Conservation (phyloP, 2,888 invertebrate genomes). For the Caenorhabditis auriculariae region DNA sequence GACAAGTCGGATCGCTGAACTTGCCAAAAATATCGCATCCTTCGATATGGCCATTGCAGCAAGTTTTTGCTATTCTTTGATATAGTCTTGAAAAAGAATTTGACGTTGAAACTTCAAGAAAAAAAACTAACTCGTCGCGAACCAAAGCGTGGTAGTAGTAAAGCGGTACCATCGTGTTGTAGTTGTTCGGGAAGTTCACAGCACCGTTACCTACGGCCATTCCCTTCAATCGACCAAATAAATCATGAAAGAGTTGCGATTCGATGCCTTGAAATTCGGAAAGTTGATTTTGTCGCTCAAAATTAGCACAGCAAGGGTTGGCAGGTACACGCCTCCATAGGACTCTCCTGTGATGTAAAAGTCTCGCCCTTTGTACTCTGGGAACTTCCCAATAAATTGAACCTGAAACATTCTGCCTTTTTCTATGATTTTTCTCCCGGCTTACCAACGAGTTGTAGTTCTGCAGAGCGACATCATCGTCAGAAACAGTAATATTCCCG, state of each 20-base stretch:
- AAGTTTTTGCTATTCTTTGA: slow-evolving; percentile 21
- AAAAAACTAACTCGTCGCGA: slow-evolving; percentile 30
- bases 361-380: slow-evolving; percentile 64
- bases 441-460: slow-evolving; percentile 65
- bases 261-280: slow-evolving; percentile 39
- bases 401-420: too few species aligned
- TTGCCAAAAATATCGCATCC: slow-evolving; percentile 35
- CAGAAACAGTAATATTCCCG: slow-evolving; percentile 61
- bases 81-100: slow-evolving; percentile 25
- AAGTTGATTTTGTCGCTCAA: slow-evolving; percentile 38
- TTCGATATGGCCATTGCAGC: slow-evolving; percentile 41
- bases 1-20: slow-evolving; percentile 24
- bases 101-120: not conserved
- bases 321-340: slow-evolving; percentile 65
- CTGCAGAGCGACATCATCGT: slow-evolving; percentile 63
- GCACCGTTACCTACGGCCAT: slow-evolving; percentile 67
- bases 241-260: not conserved
- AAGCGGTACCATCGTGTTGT: slow-evolving; percentile 49
- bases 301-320: slow-evolving; percentile 51
- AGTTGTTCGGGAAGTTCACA: slow-evolving; percentile 56
- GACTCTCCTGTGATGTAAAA: slow-evolving; percentile 67
- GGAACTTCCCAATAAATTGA: slow-evolving; percentile 66
- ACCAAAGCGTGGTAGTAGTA: slow-evolving; percentile 54
- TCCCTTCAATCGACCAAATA: slow-evolving; percentile 57
- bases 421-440: too few species aligned